Percentiles rank a stretch among this genome's conserved stretches.
Conservation (phyloP, 92 coral and sea anemone species). For the Paramuricea clavata region DNA sequence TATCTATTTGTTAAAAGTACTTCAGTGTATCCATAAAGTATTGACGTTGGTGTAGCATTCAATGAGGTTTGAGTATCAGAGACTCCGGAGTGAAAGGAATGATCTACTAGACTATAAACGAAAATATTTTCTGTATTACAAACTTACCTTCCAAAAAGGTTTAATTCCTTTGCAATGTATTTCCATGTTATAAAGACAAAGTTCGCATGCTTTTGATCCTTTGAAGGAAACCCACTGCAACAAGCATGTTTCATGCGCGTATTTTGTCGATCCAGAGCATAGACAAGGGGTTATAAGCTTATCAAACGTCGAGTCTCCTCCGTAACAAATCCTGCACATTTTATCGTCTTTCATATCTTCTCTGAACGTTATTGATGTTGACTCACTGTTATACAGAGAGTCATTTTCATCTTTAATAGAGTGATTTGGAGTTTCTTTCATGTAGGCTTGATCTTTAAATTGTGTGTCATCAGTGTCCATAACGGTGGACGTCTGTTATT, state of each 20-base stretch:
- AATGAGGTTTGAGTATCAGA: no score
- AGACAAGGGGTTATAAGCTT: conserved; percentile 36
- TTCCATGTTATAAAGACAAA: conserved; percentile 28
- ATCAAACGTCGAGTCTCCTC: conserved; percentile 29
- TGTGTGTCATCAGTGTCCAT: not conserved
- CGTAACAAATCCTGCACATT: conserved; percentile 42
- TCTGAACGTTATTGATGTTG: conserved; percentile 5
- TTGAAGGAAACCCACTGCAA: conserved; percentile 25
- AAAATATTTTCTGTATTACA: not conserved
- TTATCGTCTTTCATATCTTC: not conserved
- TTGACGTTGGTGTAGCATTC: no score
- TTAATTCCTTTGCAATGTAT: conserved; percentile 39
- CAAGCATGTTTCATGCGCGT: conserved; percentile 37
- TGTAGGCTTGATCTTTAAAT: not conserved
- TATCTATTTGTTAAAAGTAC: no score
- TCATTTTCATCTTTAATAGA: not conserved
- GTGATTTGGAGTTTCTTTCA: not conserved
- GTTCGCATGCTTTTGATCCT: conserved; percentile 29
- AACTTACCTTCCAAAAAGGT: conserved; percentile 48
- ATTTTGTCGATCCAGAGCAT: conserved; percentile 43
- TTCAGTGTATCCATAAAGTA: no score
- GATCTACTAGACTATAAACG: no score
- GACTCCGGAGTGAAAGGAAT: no score
- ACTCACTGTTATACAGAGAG: not conserved
- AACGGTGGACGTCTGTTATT: not conserved